Evolutionary conservation across 2,797 vertebrate species (phyloP), one percentile per base, ranked within the genome.

Genomic region (Eleutherodactylus coqui): DNA sequence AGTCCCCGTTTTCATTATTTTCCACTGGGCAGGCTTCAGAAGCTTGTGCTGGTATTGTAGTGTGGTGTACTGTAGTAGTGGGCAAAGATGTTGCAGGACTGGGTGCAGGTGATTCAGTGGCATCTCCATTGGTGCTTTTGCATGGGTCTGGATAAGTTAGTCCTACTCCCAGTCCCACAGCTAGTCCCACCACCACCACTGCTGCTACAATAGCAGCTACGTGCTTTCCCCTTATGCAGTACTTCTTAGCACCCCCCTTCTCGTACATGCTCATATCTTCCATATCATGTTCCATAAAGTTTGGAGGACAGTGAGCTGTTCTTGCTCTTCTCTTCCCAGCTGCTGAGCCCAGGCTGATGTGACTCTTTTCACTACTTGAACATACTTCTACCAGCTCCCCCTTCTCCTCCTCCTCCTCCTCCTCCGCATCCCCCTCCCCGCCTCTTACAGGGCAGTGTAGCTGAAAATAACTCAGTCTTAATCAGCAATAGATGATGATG

Each of bases 81-180:
- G 90, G 79, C 81, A 19, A 19, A 53, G 21, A 5, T 0, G 80
- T 19, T 11, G 88, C 19, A 5, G 85, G 7, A 51, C 34, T 41
- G 10, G 47, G 0, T 24, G 17, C 1, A 51, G 72, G 38, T 6
- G 70, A 29, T 0, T 43, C 47, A 19, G 87, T 45, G 41, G 2
- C 3, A 29, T 86, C 89, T 6, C 85, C 86, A 9, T 87, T 2
- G 86, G 49, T 1, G 49, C n/a, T 62, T 5, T 87, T 3, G 55
- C 89, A 91, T 0, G 88, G 14, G 70, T 89, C 83, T 34, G 94
- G 89, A 83, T 89, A 89, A 79, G 92, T 95, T 87, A 99, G 89
- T 88, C 97, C 97, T 86, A 99, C 93, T 0, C 95, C 94, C 0
- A 99, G 96, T 0, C 97, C 97, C 84, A 98, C 95, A 0, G 94